phyloP scores from a whole-genome alignment of 2,888 invertebrate genomes.

The Dicranocentrus wangi region DNA sequence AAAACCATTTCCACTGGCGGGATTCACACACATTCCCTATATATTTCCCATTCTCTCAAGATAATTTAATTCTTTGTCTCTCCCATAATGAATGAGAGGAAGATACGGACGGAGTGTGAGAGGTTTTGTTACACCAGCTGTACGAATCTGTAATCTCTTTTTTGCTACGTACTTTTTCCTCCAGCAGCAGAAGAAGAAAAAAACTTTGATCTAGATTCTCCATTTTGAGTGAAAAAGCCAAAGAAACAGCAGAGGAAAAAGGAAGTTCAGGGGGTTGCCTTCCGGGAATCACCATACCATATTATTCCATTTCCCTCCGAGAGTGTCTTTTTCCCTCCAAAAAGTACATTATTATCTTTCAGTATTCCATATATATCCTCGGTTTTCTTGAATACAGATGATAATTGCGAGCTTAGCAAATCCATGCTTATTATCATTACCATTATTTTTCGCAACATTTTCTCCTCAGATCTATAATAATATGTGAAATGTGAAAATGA shows the following conservation, averaged over 20 bases:
- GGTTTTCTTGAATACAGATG: slow-evolving; percentile 26
- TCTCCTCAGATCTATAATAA: slow-evolving; percentile 46
- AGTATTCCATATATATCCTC: slow-evolving; percentile 11
- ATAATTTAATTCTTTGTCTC: slow-evolving; percentile 51
- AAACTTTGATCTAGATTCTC: slow-evolving; percentile 33
- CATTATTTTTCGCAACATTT: slow-evolving; percentile 57
- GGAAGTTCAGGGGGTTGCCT: slow-evolving; percentile 58
- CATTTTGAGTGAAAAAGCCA: slow-evolving; percentile 20
- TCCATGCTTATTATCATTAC: slow-evolving; percentile 59
- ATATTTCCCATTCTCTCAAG: too few relatives aligned
- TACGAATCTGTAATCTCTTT: neutral
- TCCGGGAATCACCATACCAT: slow-evolving; percentile 58
- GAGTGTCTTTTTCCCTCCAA: neutral
- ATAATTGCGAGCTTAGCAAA: slow-evolving; percentile 65
- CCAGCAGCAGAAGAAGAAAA: slow-evolving; percentile 16
- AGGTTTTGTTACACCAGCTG: neutral
- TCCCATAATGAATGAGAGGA: slow-evolving; percentile 7
- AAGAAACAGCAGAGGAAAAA: slow-evolving; percentile 20
- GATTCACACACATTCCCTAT: too few relatives aligned
- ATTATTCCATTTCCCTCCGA: slow-evolving; percentile 48
- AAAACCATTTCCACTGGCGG: too few relatives aligned
- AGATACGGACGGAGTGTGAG: slow-evolving; percentile 4
- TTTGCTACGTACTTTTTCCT: neutral
- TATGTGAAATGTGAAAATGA: slow-evolving; percentile 61
- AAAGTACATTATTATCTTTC: too few relatives aligned